phyloP scores from a whole-genome alignment of 2,888 invertebrate genomes.

The Bugula neritina region DNA sequence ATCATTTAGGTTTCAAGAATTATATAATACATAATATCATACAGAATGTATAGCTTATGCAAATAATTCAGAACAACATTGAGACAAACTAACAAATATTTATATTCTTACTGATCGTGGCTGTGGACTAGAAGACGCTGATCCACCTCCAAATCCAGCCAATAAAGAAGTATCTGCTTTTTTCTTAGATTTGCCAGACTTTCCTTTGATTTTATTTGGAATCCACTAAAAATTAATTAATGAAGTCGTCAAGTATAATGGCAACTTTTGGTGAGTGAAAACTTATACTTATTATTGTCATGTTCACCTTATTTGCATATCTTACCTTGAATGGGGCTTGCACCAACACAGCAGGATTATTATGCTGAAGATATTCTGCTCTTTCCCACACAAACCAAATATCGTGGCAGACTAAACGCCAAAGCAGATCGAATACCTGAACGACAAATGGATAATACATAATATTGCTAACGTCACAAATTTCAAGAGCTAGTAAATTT shows the following conservation, averaged over 20 bases:
- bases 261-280: too few species aligned
- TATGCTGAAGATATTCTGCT: conserved; percentile 47
- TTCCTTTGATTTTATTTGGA: conserved; percentile 37
- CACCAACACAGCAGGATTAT: conserved; percentile 43
- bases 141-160: conserved; percentile 44
- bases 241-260: background rate
- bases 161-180: conserved; percentile 45
- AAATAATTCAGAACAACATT: too few species aligned
- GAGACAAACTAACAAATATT: too few species aligned
- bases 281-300: too few species aligned
- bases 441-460: too few species aligned
- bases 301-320: too few species aligned
- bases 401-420: conserved; percentile 50
- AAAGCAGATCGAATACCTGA: conserved; percentile 50
- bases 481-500: too few species aligned
- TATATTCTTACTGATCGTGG: conserved; percentile 19
- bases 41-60: too few species aligned
- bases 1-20: too few species aligned
- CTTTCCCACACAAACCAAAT: conserved; percentile 53
- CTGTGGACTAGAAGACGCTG: conserved; percentile 28
- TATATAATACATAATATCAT: too few species aligned
- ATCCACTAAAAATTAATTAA: conserved; percentile 49
- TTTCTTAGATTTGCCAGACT: conserved; percentile 35
- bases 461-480: too few species aligned
- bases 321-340: conserved; percentile 47